phyloP scores from a whole-genome alignment of 1,140 invertebrate species.

The Papilio polyxenes region DNA sequence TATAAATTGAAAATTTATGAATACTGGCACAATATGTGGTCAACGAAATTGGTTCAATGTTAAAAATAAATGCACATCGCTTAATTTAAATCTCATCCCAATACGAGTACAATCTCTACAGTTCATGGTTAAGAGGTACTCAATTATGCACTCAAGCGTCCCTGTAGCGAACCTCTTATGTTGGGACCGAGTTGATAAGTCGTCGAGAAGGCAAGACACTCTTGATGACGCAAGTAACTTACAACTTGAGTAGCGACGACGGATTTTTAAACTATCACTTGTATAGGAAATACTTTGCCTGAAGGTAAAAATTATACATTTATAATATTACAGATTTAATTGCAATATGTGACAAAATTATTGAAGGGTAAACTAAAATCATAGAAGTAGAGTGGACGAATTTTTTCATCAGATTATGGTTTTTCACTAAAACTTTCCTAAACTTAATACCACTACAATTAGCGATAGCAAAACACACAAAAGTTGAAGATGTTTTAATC shows the following conservation, averaged over 20 bases:
- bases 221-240: slow-evolving; percentile 32
- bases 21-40: no score
- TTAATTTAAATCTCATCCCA: background rate
- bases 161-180: slow-evolving; percentile 34
- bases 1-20: no score
- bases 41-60: background rate
- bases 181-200: slow-evolving; percentile 37
- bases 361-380: no score
- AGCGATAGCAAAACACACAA: no score
- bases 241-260: slow-evolving; percentile 10
- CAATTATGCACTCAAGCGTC: slow-evolving; percentile 36
- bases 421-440: no score
- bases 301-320: background rate
- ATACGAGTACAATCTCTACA: background rate
- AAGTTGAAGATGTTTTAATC: no score
- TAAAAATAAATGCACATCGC: background rate
- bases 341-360: no score
- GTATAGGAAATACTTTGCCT: background rate
- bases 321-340: no score
- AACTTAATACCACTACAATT: no score
- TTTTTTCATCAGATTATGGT: no score
- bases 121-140: slow-evolving; percentile 36
- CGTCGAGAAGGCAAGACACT: slow-evolving; percentile 20
- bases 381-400: no score
- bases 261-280: slow-evolving; percentile 30